A percentile compares a stretch with the other conserved stretches of the same genome.
phyloP scores from a whole-genome alignment of 2,797 vertebrate genomes.

The Darevskia nairensis region DNA sequence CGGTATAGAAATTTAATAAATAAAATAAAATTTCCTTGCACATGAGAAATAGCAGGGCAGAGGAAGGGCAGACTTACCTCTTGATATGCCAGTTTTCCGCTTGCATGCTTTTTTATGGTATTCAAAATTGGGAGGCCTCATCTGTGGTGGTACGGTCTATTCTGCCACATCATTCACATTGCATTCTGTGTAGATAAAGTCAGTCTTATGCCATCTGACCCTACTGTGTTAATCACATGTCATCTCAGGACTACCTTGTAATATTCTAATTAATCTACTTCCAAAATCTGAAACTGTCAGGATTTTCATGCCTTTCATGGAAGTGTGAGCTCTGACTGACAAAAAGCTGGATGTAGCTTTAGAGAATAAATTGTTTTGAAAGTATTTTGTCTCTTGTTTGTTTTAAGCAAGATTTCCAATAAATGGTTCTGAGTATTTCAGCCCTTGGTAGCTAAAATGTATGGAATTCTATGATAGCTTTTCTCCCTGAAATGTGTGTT shows the following conservation, averaged over 20 bases:
- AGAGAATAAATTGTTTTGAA: neutral
- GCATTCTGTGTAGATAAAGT: neutral
- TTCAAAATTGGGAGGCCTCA: neutral
- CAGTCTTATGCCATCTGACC: neutral
- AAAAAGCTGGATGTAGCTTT: neutral
- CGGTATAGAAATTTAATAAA: no score
- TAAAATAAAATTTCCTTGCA: neutral
- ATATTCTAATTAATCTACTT: neutral
- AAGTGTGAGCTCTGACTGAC: neutral
- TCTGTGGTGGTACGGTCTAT: neutral
- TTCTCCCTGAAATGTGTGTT: neutral
- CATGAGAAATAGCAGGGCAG: neutral
- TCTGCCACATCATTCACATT: neutral
- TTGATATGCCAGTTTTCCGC: neutral
- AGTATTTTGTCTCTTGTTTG: neutral
- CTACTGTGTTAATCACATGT: neutral
- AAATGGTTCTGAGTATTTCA: neutral
- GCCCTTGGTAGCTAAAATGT: neutral
- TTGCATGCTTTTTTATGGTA: neutral
- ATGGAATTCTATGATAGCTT: neutral
- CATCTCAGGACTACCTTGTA: neutral
- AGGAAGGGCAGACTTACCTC: neutral
- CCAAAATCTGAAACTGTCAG: neutral
- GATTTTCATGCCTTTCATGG: neutral
- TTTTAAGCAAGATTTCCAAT: neutral